Evolutionary conservation across 2,113 vertebrate species (phyloP), one percentile per base, ranked within the genome.

Genomic region (Amia ocellicauda): DNA sequence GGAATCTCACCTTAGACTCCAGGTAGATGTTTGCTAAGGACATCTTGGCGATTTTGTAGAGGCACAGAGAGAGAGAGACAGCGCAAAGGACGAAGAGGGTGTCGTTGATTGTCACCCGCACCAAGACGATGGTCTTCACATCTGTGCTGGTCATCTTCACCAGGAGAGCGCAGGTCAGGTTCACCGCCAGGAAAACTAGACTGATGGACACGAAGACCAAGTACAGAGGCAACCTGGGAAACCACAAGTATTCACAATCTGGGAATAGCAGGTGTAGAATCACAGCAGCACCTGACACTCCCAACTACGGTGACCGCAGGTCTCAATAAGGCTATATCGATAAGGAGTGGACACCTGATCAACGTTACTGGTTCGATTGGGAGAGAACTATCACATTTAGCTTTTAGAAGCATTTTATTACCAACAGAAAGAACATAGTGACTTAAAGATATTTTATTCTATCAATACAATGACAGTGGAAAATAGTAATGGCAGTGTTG

Each of bases 1-100:
- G 31, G 31, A 36, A 11, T 7, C 86, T 82, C 79, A 95, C 95
- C 92, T 95, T 96, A 55, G 94, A 95, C 69, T 97, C 94, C 88
- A 97, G 78, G 87, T 97, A 97, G 75, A 96, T 93, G 83, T 94
- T 95, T 77, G 94, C 93, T 77, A 95, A 86, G 10, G 94, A 94
- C 95, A 97, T 95, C 89, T 95, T 97, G 16, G 94, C 94, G 60
- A 97, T 94, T 80, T 93, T 95, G 88, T 94, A 97, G 60, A 97
- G 93, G 78, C 93, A 95, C 71, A 94, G 26, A 45, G 94, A 92
- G 70, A 97, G 93, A 1, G 93, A 96, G 71, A 96, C 61, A 47
- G 94, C 94, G 0, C 92, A 95, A 58, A 96, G 88, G 76, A 97
- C 93, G 1, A 97, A 97, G 1, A 97, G 76, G 0, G 91, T 88